These are phyloP conservation scores for Gymnoscelis rufifasciata DNA, from an alignment of 2,888 invertebrate species.

Conservation along the genomic window DNA sequence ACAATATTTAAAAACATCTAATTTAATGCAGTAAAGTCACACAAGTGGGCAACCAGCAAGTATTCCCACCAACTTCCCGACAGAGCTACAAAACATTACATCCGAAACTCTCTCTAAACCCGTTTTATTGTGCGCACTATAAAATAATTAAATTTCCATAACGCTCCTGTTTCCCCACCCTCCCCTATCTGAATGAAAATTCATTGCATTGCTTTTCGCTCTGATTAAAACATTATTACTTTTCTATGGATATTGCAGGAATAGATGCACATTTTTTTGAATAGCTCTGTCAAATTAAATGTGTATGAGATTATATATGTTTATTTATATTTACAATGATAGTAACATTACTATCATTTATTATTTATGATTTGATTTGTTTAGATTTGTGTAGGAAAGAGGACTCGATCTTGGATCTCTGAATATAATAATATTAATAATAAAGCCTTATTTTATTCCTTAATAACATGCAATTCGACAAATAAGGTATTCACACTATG, in stretches of 20 bases:
- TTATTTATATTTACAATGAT: too few relatives aligned
- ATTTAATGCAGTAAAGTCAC: neutral
- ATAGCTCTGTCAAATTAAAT: neutral
- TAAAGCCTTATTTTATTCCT: too few relatives aligned
- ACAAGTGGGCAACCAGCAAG: constrained; percentile 19
- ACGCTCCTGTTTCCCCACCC: constrained; percentile 38
- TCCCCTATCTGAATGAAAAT: constrained; percentile 26
- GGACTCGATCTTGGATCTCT: too few relatives aligned
- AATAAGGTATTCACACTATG: too few relatives aligned
- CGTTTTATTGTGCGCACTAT: constrained; percentile 52
- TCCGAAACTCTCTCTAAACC: constrained; percentile 36
- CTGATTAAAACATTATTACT: constrained; percentile 22
- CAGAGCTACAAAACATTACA: constrained; percentile 41
- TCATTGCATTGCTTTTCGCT: constrained; percentile 25
- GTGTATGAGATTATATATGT: too few relatives aligned
- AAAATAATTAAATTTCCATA: constrained; percentile 67
- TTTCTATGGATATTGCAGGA: constrained; percentile 12
- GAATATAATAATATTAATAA: too few relatives aligned
- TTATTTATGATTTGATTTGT: too few relatives aligned
- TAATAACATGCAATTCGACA: too few relatives aligned
- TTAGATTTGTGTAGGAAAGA: too few relatives aligned
- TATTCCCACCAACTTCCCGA: constrained; percentile 28
- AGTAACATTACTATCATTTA: too few relatives aligned
- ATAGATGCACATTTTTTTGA: constrained; percentile 8
- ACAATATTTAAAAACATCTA: too few relatives aligned